Conservation (phyloP, 92 coral and sea anemone genomes). For the Actinernus sp. region DNA sequence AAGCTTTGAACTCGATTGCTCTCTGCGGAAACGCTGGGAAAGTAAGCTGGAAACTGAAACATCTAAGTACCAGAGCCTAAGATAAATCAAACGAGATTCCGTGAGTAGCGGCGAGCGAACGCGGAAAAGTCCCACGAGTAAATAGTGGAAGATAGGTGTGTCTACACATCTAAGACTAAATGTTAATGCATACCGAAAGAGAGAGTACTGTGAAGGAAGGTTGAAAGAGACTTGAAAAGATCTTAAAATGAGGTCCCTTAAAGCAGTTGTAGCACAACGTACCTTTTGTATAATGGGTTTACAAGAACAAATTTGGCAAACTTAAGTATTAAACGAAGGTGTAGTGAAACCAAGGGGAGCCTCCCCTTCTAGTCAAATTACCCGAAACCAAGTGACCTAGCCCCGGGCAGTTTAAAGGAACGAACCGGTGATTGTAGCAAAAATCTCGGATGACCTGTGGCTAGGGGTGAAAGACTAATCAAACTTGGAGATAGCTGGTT, state of each 20-base stretch:
- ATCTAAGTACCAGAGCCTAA: conserved; percentile 77
- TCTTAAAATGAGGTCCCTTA: conserved; percentile 76
- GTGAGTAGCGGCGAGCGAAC: conserved; percentile 89
- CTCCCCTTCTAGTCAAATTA: conserved; percentile 81
- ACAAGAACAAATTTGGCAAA: conserved; percentile 90
- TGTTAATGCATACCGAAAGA: conserved; percentile 80
- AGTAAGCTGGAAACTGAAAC: conserved; percentile 71
- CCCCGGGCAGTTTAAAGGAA: conserved; percentile 79
- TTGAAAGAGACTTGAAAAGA: conserved; percentile 90
- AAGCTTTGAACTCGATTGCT: conserved; percentile 67
- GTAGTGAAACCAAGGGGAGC: conserved; percentile 76
- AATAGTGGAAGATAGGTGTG: conserved; percentile 81
- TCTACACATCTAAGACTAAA: conserved; percentile 84
- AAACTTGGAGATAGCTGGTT: conserved; percentile 93
- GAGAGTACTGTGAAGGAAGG: conserved; percentile 90
- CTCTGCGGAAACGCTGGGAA: conserved; percentile 71
- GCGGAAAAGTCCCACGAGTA: conserved; percentile 78
- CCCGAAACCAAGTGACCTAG: conserved; percentile 98
- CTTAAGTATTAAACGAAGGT: conserved; percentile 77
- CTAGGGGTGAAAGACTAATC: conserved; percentile 92
- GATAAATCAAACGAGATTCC: conserved; percentile 89
- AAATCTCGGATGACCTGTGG: conserved; percentile 90
- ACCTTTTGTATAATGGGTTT: conserved; percentile 96
- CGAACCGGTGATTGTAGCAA: conserved; percentile 96
- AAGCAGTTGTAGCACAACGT: conserved; percentile 80